Evolutionary conservation across 1,140 invertebrate genomes (phyloP).

Genomic region (Caenorhabditis briggsae): DNA sequence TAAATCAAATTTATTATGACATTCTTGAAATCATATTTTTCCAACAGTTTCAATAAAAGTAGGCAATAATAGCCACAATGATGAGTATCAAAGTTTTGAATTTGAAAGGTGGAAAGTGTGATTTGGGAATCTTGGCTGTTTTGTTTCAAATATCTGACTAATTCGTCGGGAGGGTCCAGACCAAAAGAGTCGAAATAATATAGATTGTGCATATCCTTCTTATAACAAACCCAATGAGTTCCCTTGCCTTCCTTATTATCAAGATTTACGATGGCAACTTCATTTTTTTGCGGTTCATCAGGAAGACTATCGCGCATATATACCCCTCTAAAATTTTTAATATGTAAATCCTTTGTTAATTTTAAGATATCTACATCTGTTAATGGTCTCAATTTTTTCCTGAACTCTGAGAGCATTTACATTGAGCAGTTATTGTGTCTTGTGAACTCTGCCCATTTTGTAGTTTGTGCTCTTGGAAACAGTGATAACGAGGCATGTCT

Average conservation of each 20-base stretch:
- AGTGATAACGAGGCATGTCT: too few species aligned
- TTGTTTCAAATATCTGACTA: slow-evolving; percentile 63
- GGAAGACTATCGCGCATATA: slow-evolving; percentile 66
- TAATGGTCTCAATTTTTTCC: slow-evolving; percentile 56
- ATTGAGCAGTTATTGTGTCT: too few species aligned
- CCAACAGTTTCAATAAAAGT: slow-evolving; percentile 62
- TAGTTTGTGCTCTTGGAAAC: too few species aligned
- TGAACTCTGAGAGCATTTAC: too few species aligned
- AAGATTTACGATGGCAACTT: slow-evolving; percentile 65
- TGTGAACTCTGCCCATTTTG: too few species aligned
- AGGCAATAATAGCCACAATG: slow-evolving; percentile 65
- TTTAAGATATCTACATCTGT: slow-evolving; percentile 61
- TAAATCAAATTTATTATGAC: too few species aligned
- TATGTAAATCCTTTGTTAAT: slow-evolving; percentile 55
- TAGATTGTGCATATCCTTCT: slow-evolving; percentile 43
- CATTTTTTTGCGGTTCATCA: slow-evolving; percentile 60
- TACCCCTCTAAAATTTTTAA: slow-evolving; percentile 60
- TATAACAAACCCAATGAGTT: slow-evolving; percentile 67
- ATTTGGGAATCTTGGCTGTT: slow-evolving; percentile 12
- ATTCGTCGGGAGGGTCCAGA: slow-evolving; percentile 63
- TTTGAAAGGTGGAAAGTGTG: slow-evolving; percentile 63
- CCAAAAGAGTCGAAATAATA: slow-evolving; percentile 67
- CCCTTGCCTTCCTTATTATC: slow-evolving; percentile 61
- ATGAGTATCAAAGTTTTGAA: slow-evolving; percentile 65
- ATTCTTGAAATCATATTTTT: slow-evolving; percentile 36